Percentiles rank a stretch among this genome's conserved stretches.
These are phyloP conservation scores for Temnothorax longispinosus DNA, from an alignment of 1,140 invertebrate species.

Conservation along the genomic window DNA sequence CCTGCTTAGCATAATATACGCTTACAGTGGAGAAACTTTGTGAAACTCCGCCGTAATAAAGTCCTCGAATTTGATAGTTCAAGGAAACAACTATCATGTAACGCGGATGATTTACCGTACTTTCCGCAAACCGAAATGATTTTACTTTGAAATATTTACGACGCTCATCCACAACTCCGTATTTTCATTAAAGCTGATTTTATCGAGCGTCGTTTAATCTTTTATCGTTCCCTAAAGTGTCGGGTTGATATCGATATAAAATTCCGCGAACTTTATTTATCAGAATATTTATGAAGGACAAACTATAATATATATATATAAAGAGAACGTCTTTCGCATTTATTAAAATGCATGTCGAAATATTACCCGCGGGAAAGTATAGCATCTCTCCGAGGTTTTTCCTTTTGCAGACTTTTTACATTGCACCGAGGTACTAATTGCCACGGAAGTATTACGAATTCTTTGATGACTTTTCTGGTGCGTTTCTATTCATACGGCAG, in stretches of 20 bases:
- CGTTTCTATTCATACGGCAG: conserved; percentile 11
- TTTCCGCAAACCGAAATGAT: neutral
- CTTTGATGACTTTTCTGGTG: neutral
- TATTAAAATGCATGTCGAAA: neutral
- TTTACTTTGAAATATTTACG: conserved; percentile 3
- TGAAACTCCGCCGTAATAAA: conserved; percentile 43
- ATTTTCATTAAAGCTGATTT: neutral
- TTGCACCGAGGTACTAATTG: conserved; percentile 2
- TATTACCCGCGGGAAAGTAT: neutral
- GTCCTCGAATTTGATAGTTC: conserved; percentile 46
- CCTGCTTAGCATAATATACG: conserved; percentile 43
- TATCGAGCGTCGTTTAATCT: neutral
- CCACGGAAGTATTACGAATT: neutral
- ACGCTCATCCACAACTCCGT: neutral
- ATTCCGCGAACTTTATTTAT: neutral
- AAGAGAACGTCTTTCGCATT: neutral
- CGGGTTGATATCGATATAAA: neutral
- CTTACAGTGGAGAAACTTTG: conserved; percentile 31
- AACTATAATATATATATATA: neutral
- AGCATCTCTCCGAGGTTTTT: neutral
- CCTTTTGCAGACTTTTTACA: neutral
- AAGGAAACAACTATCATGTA: neutral
- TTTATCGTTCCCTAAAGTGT: neutral
- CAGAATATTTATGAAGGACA: neutral
- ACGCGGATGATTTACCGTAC: neutral